Evolutionary conservation across 2,797 vertebrate species (phyloP).

Genomic region (Tinamus major): DNA sequence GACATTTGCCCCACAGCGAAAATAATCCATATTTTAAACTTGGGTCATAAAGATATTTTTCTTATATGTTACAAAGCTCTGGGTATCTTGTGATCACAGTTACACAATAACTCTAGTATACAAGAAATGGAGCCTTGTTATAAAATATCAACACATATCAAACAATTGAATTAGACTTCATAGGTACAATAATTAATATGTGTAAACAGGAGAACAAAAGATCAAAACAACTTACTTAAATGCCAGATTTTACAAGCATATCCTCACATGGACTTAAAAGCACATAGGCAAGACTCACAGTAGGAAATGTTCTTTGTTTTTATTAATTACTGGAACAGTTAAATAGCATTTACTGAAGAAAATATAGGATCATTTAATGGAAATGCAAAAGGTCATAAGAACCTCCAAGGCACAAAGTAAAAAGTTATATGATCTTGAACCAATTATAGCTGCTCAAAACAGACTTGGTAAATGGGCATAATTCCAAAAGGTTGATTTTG

Average conservation of each 20-base stretch:
- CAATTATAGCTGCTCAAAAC: conserved; percentile 7
- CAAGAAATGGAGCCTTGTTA: conserved; percentile 53
- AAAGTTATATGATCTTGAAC: conserved; percentile 18
- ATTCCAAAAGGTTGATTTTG: background rate
- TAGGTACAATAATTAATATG: conserved; percentile 67
- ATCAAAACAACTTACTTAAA: conserved; percentile 76
- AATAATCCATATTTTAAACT: conserved; percentile 33
- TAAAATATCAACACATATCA: conserved; percentile 58
- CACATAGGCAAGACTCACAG: conserved; percentile 33
- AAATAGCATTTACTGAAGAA: conserved; percentile 72
- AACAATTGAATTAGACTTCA: conserved; percentile 59
- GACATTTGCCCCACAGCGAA: conserved; percentile 4
- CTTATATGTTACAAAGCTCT: background rate
- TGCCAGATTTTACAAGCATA: conserved; percentile 65
- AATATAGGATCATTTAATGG: conserved; percentile 56
- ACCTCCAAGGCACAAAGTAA: conserved; percentile 54
- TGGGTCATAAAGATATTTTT: background rate
- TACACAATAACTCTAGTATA: conserved; percentile 35
- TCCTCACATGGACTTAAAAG: conserved; percentile 49
- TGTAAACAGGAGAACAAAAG: conserved; percentile 68
- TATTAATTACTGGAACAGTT: conserved; percentile 74
- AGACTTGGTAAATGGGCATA: conserved; percentile 14
- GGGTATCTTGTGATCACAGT: conserved; percentile 62
- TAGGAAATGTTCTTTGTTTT: conserved; percentile 62
- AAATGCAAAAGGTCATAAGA: conserved; percentile 53